Conservation (phyloP, 1,140 invertebrate species). For the Nomia melanderi region DNA sequence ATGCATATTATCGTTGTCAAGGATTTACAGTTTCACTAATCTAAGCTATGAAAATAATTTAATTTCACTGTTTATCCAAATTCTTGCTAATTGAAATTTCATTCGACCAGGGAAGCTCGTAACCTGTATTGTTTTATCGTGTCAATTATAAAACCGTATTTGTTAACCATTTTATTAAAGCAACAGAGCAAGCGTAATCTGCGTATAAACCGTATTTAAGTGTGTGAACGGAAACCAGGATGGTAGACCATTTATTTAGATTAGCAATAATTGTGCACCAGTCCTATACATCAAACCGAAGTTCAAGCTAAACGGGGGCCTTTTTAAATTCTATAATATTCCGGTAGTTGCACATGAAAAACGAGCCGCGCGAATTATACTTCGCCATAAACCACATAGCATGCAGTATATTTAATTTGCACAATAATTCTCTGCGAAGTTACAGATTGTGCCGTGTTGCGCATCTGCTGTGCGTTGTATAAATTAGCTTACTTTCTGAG, state of each 20-base stretch:
- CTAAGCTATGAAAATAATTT: not conserved
- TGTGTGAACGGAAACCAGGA: not conserved
- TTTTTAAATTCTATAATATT: not conserved
- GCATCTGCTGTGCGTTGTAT: not conserved
- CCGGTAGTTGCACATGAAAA: not conserved
- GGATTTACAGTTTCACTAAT: not conserved
- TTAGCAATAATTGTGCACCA: not conserved
- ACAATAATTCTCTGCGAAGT: not conserved
- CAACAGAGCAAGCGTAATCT: not conserved
- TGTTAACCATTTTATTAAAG: too few relatives aligned
- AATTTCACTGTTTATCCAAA: not conserved
- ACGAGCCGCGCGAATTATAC: not conserved
- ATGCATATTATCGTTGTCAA: not conserved
- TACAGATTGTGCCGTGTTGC: conserved; percentile 5
- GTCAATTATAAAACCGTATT: too few relatives aligned
- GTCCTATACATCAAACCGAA: not conserved
- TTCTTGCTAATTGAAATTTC: too few relatives aligned
- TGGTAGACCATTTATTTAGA: not conserved
- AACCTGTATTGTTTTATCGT: too few relatives aligned
- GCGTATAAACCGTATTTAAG: not conserved
- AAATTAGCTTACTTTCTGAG: conserved; percentile 4
- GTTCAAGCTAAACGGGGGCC: not conserved
- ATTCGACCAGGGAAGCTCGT: too few relatives aligned
- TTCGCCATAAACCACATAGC: not conserved
- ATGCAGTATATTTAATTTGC: conserved; percentile 1